Evolutionary conservation across 2,797 vertebrate species (phyloP).

Genomic region (Etheostoma nigrum): DNA sequence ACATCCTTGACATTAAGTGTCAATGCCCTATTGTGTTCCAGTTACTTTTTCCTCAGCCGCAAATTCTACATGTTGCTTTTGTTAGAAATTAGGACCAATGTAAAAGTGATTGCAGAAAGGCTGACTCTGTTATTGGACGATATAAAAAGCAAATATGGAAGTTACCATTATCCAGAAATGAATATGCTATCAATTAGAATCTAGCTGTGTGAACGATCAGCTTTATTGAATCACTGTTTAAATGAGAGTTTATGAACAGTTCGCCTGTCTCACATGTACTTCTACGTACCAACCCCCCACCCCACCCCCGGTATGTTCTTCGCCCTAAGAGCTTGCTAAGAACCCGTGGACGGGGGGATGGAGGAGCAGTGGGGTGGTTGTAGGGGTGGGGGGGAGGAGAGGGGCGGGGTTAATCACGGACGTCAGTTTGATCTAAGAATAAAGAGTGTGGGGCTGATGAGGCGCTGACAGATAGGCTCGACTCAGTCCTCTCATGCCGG

Average conservation of each 20-base stretch:
- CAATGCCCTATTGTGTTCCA: neutral
- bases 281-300: neutral
- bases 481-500: conserved; percentile 81
- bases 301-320: conserved; percentile 21
- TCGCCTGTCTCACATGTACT: conserved; percentile 19
- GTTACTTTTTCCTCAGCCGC: neutral
- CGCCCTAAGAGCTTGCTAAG: conserved; percentile 56
- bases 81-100: conserved; percentile 11
- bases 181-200: conserved; percentile 55
- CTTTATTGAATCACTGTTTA: conserved; percentile 43
- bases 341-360: conserved; percentile 15
- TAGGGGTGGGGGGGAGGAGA: neutral
- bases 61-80: conserved; percentile 7
- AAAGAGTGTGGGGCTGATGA: conserved; percentile 82
- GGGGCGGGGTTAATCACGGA: conserved; percentile 72
- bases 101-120: conserved; percentile 2
- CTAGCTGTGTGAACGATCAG: conserved; percentile 34
- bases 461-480: conserved; percentile 82
- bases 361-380: conserved; percentile 24
- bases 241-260: conserved; percentile 41
- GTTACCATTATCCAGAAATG: conserved; percentile 47
- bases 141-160: conserved; percentile 46
- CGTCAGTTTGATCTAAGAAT: conserved; percentile 85
- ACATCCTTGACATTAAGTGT: neutral
- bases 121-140: conserved; percentile 30